A percentile compares a stretch with the other conserved stretches of the same genome.
Evolutionary conservation across 2,888 invertebrate genomes (phyloP).

Genomic region (Oithona nana): DNA sequence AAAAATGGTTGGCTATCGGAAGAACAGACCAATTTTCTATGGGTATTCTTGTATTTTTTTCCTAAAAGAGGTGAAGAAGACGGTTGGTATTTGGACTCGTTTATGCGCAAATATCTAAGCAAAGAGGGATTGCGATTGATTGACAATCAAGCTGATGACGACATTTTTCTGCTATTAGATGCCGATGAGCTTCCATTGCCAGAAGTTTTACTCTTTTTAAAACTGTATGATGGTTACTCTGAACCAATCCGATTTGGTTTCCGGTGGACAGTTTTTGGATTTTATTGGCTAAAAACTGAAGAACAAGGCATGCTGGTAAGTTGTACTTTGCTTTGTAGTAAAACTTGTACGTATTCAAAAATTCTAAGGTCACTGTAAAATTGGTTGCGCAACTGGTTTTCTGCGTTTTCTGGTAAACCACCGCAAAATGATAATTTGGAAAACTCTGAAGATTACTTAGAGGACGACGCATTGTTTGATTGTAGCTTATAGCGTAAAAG

Average conservation of each 20-base stretch:
- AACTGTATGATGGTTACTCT: constrained; percentile 44
- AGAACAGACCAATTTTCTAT: constrained; percentile 36
- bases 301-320: not conserved
- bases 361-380: no score
- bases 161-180: constrained; percentile 33
- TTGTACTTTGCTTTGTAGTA: not conserved
- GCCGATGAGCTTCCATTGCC: constrained; percentile 41
- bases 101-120: constrained; percentile 22
- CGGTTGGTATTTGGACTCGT: constrained; percentile 24
- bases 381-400: no score
- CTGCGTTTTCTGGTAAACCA: no score
- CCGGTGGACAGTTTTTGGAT: constrained; percentile 45
- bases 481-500: no score
- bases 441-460: no score
- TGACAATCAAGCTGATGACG: constrained; percentile 22
- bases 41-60: constrained; percentile 19
- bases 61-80: constrained; percentile 19
- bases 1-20: constrained; percentile 32
- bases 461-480: no score
- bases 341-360: not conserved
- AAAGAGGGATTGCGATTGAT: constrained; percentile 20
- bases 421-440: no score
- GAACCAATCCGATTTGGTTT: constrained; percentile 40
- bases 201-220: constrained; percentile 43
- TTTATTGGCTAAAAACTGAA: constrained; percentile 37